Evolutionary conservation across 2,113 vertebrate species (phyloP), one percentile per base, ranked within the genome.

Genomic region (Syngnathus typhle): DNA sequence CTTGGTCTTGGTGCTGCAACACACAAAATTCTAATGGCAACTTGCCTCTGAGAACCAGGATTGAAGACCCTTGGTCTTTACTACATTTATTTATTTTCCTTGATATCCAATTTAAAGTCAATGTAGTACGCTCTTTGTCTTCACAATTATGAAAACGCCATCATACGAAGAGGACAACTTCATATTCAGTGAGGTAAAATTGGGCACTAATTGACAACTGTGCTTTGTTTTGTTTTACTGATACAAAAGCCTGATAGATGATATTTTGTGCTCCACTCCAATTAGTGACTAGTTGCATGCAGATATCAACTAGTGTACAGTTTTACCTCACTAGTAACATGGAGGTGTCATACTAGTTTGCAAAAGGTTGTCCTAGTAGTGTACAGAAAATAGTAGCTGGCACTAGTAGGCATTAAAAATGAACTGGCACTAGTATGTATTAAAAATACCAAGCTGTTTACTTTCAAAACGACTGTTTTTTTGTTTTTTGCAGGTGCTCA

Each of bases 401-500:
- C 18, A n/a, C 6, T n/a, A n/a, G 47, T 51, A 7, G 1, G 5
- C 5, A 47, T 23, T 23, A 23, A n/a, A 51, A 44, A 44, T 44
- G 5, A 15, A 4, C 12, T 46, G 13, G 44, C 18, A n/a, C 6
- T n/a, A 9, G 49, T 51, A 8, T 1, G 5, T 6, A 47, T 32
- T 23, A 5, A 54, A 54, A 54, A 58, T 5, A 1, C 44, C 15
- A 49, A 49, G 18, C 47, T 60, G 37, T 60, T 39, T 38, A 11
- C 7, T 11, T 55, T 27, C 1, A 55, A 55, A 56, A 59, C 44
- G 13, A 5, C 0, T 5, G 4, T 16, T 46, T 46, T 46, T 44
- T 11, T 16, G 13, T 44, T 46, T 76, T 44, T 73, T 18, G 56
- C 59, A 81, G 85, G 75, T 52, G 70, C 85, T 27, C 66, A 52